These are phyloP conservation scores for Scolopax mira DNA, from an alignment of 2,113 vertebrate genomes.

Conservation along the genomic window DNA sequence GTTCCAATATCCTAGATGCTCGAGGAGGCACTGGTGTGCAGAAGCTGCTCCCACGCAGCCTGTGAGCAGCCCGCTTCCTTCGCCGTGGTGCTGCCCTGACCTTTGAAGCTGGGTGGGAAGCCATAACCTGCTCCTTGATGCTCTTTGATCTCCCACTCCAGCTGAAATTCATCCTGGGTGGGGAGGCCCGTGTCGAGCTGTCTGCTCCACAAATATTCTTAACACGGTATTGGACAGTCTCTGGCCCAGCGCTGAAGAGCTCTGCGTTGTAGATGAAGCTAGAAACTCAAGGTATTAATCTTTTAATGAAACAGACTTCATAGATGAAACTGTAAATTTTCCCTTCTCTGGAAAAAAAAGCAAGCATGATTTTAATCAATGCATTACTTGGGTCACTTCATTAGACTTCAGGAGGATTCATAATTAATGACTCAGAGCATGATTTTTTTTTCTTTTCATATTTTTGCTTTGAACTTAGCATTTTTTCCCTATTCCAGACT, in stretches of 20 bases:
- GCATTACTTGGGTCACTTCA: background rate
- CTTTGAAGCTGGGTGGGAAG: background rate
- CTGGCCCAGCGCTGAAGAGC: background rate
- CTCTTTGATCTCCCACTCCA: background rate
- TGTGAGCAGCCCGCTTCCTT: background rate
- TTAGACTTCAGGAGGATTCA: background rate
- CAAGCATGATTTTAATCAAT: background rate
- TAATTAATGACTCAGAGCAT: background rate
- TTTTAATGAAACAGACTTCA: background rate
- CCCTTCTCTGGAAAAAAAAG: background rate
- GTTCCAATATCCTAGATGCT: background rate
- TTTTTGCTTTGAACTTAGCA: slow-evolving; percentile 26
- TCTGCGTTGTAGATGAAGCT: background rate
- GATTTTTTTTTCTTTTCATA: background rate
- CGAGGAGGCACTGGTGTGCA: fast-evolving
- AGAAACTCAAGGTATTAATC: background rate
- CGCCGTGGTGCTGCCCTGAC: fast-evolving
- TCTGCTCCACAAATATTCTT: background rate
- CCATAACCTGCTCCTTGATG: background rate
- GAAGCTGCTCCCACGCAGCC: background rate
- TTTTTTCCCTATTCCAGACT: background rate
- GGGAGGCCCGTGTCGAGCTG: background rate
- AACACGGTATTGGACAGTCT: background rate
- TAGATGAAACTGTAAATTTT: background rate
- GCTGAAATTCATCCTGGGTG: background rate